Evolutionary conservation across 2,888 invertebrate species (phyloP).

Genomic region (Pristionchus exspectatus): DNA sequence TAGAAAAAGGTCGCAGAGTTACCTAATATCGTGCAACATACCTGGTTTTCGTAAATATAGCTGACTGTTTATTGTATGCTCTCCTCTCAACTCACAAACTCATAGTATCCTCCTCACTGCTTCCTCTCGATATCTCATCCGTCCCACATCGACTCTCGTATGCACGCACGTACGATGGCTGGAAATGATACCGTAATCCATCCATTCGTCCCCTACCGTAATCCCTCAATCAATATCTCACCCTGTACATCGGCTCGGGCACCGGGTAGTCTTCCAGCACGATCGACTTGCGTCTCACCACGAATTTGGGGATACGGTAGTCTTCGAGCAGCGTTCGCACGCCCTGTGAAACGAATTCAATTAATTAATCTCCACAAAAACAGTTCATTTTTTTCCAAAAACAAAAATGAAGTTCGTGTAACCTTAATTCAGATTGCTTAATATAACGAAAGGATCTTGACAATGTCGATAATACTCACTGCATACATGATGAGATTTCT

Average conservation of each 20-base stretch:
- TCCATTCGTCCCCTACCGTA: slow-evolving; percentile 23
- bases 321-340: slow-evolving; percentile 74
- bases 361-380: no score
- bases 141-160: slow-evolving; percentile 37
- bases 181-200: background rate
- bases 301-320: slow-evolving; percentile 71
- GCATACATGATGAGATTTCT: slow-evolving; percentile 65
- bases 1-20: background rate
- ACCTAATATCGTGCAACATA: background rate
- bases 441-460: background rate
- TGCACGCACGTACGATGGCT: slow-evolving; percentile 54
- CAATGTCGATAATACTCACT: slow-evolving; percentile 55
- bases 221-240: slow-evolving; percentile 12
- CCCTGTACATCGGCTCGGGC: slow-evolving; percentile 65
- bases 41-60: no score
- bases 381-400: no score
- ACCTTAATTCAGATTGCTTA: no score
- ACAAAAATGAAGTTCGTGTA: no score
- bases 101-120: slow-evolving; percentile 44
- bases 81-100: slow-evolving; percentile 26
- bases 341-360: slow-evolving; percentile 63
- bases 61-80: no score
- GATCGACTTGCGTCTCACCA: slow-evolving; percentile 66
- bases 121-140: slow-evolving; percentile 52
- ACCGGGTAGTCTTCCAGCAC: slow-evolving; percentile 66